Evolutionary conservation across 2,888 invertebrate genomes (phyloP), one percentile per base, ranked within the genome.

Genomic region (Philereme transversata): DNA sequence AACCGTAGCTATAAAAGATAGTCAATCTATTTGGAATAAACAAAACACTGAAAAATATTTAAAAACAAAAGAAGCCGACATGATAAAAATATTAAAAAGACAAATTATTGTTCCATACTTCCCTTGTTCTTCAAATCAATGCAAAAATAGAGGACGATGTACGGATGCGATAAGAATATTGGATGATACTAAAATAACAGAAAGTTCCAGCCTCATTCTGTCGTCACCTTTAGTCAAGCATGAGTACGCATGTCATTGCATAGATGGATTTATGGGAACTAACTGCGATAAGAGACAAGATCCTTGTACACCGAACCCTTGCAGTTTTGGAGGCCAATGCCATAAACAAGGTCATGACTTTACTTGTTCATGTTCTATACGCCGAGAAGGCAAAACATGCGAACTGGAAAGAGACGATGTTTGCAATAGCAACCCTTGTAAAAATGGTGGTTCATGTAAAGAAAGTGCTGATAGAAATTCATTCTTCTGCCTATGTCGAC

Each of bases 401-500:
- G 97, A 98, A 79, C 82, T 95, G 55, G 97, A 97, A 81, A 94
- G 96, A 71, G 96, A 97, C 40, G 97, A 97, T 74, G 96, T 95
- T 0, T 98, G 98, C 78, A 95, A 96, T 53, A 95, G 94, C 53
- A 96, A 96, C 78, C 98, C 98, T 0, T 98, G 98, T 80, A 95
- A 95, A 74, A 98, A 98, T 81, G 98, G 98, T 6, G 98, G 98
- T 3, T 97, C 97, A 0, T 98, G 98, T 74, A 95, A 97, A 71
- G 97, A 97, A 79, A 97, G 97, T 77, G 95, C 96, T 0, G 97
- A 97, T 76, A 96, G 96, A 50, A 96, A 96, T 36, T 96, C 97
- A 38, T 98, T 97, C 94, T 97, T 97, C 86, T 99, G 99, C 76
- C 90, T 97, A 1, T 99, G 99, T 81, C 94, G 97, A 3, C 96